Conservation (phyloP, 2,113 vertebrate species). For the Speoplatyrhinus poulsoni region DNA sequence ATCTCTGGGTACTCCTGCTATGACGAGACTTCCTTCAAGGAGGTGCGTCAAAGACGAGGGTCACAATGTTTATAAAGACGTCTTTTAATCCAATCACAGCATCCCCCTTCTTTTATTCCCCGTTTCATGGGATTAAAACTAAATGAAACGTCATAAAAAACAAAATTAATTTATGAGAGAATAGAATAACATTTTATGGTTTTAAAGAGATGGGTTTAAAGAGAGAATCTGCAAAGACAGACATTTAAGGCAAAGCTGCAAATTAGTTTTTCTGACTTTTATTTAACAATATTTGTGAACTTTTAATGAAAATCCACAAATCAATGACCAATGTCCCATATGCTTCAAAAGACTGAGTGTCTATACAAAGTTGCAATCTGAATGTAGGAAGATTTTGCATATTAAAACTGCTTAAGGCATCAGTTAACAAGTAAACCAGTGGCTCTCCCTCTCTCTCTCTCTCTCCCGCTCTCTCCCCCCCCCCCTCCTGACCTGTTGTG, state of each 20-base stretch:
- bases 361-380: conserved; percentile 17
- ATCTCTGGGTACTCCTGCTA: conserved; percentile 63
- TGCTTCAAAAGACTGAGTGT: conserved; percentile 21
- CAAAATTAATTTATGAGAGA: conserved; percentile 73
- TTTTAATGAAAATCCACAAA: conserved; percentile 37
- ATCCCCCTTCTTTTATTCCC: conserved; percentile 65
- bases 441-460: conserved; percentile 10
- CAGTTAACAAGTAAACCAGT: conserved; percentile 43
- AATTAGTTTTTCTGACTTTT: conserved; percentile 59
- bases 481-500: conserved; percentile 66
- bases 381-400: neutral
- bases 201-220: conserved; percentile 65
- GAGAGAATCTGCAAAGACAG: conserved; percentile 64
- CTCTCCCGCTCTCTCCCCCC: neutral
- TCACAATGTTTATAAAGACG: conserved; percentile 77
- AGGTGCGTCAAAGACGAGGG: conserved; percentile 74
- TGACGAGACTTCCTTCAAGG: conserved; percentile 70
- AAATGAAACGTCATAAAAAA: conserved; percentile 74
- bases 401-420: conserved; percentile 21
- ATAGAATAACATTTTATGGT: conserved; percentile 59
- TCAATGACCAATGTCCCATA: conserved; percentile 23
- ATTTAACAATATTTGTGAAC: conserved; percentile 54
- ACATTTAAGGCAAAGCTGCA: conserved; percentile 57
- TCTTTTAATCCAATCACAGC: conserved; percentile 77
- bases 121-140: conserved; percentile 78